A percentile compares a stretch with the other conserved stretches of the same genome.
phyloP scores from a whole-genome alignment of 1,140 invertebrate species.

The Formica selysi region DNA sequence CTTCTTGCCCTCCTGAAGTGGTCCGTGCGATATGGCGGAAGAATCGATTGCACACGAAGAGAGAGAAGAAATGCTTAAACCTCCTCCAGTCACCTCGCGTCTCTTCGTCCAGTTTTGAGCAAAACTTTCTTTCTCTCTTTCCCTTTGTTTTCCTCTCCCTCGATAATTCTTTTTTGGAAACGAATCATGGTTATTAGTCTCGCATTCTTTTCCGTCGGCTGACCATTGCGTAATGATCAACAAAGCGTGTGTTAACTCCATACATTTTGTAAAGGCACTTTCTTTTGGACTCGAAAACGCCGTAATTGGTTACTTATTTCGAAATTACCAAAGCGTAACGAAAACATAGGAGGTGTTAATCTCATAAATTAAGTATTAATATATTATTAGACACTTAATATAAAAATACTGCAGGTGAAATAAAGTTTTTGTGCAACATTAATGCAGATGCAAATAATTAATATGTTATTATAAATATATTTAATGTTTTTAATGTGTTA shows the following conservation, averaged over 20 bases:
- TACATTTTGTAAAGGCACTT: background rate
- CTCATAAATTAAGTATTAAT: conserved; percentile 4
- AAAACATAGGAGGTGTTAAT: background rate
- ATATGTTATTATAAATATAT: background rate
- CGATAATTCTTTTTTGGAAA: conserved; percentile 45
- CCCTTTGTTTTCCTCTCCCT: background rate
- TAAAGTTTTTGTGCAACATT: background rate
- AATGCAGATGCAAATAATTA: background rate
- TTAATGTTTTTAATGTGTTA: background rate
- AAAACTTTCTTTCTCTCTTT: conserved; percentile 32
- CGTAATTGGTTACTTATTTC: conserved; percentile 30
- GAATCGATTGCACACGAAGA: conserved; percentile 77
- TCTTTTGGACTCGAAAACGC: conserved; percentile 10
- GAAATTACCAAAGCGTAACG: background rate
- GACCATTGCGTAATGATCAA: conserved; percentile 32
- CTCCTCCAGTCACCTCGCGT: conserved; percentile 61
- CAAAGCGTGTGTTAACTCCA: conserved; percentile 18
- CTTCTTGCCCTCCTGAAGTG: conserved; percentile 75
- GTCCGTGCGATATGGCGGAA: conserved; percentile 75
- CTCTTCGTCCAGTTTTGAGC: conserved; percentile 24
- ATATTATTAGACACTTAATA: background rate
- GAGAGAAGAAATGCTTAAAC: conserved; percentile 74
- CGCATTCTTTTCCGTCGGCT: conserved; percentile 16
- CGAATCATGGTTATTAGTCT: conserved; percentile 53
- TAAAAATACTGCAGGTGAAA: background rate